phyloP scores from a whole-genome alignment of 2,797 vertebrate genomes.

The Cryptoprocta ferox region DNA sequence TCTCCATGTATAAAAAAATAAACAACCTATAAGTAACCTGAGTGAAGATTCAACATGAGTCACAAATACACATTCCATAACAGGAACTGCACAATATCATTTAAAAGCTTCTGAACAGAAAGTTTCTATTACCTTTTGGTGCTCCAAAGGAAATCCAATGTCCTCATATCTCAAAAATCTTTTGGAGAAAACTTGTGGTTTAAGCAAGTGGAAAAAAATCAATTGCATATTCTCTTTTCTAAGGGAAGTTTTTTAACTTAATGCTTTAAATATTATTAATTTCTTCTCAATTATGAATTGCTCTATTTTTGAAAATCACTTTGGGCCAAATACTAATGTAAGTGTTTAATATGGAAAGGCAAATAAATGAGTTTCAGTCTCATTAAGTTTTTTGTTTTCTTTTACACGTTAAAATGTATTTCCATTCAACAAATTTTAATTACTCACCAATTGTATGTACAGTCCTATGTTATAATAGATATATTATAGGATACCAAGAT shows the following conservation, averaged over 20 bases:
- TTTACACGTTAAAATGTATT: slow-evolving; percentile 25
- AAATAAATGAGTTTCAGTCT: neutral
- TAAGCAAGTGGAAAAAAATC: slow-evolving; percentile 33
- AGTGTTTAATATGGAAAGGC: neutral
- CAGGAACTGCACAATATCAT: neutral
- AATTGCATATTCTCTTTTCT: slow-evolving; percentile 32
- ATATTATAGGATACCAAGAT: neutral
- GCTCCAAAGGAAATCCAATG: neutral
- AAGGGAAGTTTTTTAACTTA: neutral
- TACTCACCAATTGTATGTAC: neutral
- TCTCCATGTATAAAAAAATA: neutral
- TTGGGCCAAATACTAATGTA: slow-evolving; percentile 19
- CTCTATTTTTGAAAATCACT: slow-evolving; percentile 45
- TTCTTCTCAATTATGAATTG: slow-evolving; percentile 23
- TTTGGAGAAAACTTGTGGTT: neutral
- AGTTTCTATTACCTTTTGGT: neutral
- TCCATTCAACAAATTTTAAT: slow-evolving; percentile 50
- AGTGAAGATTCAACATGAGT: neutral
- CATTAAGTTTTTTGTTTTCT: slow-evolving; percentile 28
- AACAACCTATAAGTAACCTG: neutral
- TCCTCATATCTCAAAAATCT: neutral
- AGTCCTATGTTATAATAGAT: neutral
- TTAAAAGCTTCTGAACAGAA: neutral
- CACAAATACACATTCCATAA: neutral
- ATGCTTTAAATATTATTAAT: slow-evolving; percentile 8